Evolutionary conservation across 2,888 invertebrate species (phyloP).

Genomic region (Ochropleura plecta): DNA sequence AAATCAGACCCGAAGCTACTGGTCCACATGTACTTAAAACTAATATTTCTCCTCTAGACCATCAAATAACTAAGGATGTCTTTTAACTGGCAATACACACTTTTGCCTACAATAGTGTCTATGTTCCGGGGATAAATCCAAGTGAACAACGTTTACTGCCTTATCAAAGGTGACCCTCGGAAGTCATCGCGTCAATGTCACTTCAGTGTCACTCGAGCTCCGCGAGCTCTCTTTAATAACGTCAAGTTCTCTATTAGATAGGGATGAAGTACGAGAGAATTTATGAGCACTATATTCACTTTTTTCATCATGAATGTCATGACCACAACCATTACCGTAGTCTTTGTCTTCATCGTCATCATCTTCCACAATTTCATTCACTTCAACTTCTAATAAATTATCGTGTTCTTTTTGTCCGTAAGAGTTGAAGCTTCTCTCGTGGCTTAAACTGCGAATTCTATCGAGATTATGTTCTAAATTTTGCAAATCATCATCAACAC

Average conservation of each 20-base stretch:
- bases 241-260: conserved; percentile 88
- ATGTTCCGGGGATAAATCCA: conserved; percentile 79
- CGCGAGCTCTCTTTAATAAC: conserved; percentile 89
- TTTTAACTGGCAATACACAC: conserved; percentile 72
- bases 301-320: conserved; percentile 84
- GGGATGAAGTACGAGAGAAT: conserved; percentile 87
- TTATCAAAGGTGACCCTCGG: conserved; percentile 87
- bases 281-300: conserved; percentile 86
- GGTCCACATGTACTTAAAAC: conserved; percentile 80
- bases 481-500: conserved; percentile 82
- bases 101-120: conserved; percentile 75
- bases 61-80: conserved; percentile 73
- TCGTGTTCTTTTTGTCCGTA: conserved; percentile 83
- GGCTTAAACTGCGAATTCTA: conserved; percentile 87
- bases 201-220: conserved; percentile 90
- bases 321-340: conserved; percentile 76
- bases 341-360: conserved; percentile 85
- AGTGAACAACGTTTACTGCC: conserved; percentile 85
- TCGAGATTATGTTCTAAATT: conserved; percentile 87
- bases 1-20: conserved; percentile 81
- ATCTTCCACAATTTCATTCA: conserved; percentile 82
- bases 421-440: conserved; percentile 83
- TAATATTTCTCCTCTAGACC: conserved; percentile 71
- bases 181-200: conserved; percentile 89
- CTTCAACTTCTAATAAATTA: conserved; percentile 87